These are phyloP conservation scores for Anguilla obscura DNA, from an alignment of 2,797 vertebrate species.

Conservation along the genomic window DNA sequence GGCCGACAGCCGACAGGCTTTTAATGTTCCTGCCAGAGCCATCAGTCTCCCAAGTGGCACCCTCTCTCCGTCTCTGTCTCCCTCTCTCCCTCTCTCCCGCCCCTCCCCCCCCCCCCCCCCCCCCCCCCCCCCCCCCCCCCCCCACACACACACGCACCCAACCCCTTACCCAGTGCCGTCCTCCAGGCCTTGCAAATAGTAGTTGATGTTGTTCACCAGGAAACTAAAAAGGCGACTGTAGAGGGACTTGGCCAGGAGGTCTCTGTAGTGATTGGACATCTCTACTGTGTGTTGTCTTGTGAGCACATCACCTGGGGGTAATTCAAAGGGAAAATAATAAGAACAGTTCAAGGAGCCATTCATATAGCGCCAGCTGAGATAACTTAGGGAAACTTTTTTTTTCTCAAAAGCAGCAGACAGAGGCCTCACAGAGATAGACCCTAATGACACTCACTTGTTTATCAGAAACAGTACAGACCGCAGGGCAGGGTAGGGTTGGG, in stretches of 20 bases:
- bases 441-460: background rate
- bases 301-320: conserved; percentile 81
- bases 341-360: background rate
- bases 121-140: background rate
- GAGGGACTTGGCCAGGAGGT: conserved; percentile 87
- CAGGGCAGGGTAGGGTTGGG: background rate
- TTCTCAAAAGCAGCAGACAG: background rate
- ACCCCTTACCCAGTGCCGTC: conserved; percentile 75
- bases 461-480: background rate
- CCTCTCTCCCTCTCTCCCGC: background rate
- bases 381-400: no score
- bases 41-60: conserved; percentile 42
- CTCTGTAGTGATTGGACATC: conserved; percentile 83
- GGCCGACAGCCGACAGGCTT: conserved; percentile 21
- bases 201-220: conserved; percentile 84
- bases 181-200: conserved; percentile 82
- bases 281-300: conserved; percentile 79
- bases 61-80: background rate
- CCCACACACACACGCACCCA: no score
- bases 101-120: background rate
- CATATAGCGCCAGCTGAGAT: no score
- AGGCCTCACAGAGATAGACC: background rate
- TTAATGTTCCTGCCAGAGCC: conserved; percentile 36
- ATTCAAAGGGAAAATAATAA: background rate
- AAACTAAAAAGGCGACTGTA: conserved; percentile 90